phyloP scores from a whole-genome alignment of 2,113 vertebrate genomes.

The Xiphias gladius region DNA sequence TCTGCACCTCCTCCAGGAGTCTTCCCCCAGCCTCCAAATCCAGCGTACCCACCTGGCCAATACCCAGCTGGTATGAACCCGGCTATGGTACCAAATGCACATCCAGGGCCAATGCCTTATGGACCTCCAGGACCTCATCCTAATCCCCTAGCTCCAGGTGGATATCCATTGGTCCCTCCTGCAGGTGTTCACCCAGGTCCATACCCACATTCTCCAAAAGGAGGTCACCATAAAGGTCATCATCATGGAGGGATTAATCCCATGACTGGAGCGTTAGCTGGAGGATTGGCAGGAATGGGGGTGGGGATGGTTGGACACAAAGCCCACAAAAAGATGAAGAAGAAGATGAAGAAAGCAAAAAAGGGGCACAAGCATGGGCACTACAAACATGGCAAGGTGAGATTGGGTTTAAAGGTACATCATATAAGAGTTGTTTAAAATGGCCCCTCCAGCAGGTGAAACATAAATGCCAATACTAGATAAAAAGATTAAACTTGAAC shows the following conservation, averaged over 20 bases:
- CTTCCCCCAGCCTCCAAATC: slow-evolving; percentile 73
- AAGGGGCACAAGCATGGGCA: slow-evolving; percentile 76
- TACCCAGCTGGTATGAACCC: slow-evolving; percentile 73
- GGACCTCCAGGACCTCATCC: slow-evolving; percentile 54
- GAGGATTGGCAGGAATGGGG: slow-evolving; percentile 72
- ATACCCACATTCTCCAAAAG: slow-evolving; percentile 77
- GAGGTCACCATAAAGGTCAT: slow-evolving; percentile 55
- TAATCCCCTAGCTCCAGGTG: slow-evolving; percentile 66
- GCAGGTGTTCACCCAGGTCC: slow-evolving; percentile 71
- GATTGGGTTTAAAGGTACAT: slow-evolving; percentile 31
- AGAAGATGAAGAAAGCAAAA: slow-evolving; percentile 86
- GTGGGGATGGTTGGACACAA: slow-evolving; percentile 71
- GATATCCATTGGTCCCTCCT: slow-evolving; percentile 71
- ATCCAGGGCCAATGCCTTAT: slow-evolving; percentile 68
- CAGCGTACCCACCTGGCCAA: slow-evolving; percentile 69
- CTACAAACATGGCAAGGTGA: slow-evolving; percentile 86
- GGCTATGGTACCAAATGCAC: slow-evolving; percentile 61
- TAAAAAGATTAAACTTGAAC: slow-evolving; percentile 9
- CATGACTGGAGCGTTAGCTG: slow-evolving; percentile 69
- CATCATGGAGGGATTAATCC: slow-evolving; percentile 69
- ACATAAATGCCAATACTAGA: neutral
- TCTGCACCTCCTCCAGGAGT: slow-evolving; percentile 52
- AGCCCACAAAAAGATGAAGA: slow-evolving; percentile 86
- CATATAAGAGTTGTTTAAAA: neutral
- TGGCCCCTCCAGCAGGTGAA: neutral